These are phyloP conservation scores for Cacoxenus indagator DNA, from an alignment of 2,888 invertebrate species.

Conservation along the genomic window DNA sequence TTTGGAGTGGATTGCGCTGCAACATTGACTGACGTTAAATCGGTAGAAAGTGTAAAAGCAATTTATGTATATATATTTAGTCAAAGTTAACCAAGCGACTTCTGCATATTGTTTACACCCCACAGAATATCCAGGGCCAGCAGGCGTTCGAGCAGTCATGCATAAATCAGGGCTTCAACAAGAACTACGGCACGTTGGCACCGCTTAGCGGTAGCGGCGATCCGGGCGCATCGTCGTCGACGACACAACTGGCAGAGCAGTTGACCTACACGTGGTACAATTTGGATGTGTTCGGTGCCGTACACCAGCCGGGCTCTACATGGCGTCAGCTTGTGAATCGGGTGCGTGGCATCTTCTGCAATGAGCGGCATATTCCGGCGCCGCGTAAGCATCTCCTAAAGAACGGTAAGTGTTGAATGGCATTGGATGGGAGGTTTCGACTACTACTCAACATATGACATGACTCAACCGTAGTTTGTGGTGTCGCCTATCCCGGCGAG, in stretches of 20 bases:
- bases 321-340: conserved; percentile 71
- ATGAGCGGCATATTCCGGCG: conserved; percentile 67
- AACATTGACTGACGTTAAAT: too few relatives aligned
- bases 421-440: too few relatives aligned
- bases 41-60: conserved; percentile 9
- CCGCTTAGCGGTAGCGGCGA: conserved; percentile 30
- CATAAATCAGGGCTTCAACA: conserved; percentile 54
- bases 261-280: conserved; percentile 85
- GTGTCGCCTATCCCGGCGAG: conserved; percentile 88
- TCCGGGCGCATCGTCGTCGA: neutral
- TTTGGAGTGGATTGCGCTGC: too few relatives aligned
- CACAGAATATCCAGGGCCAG: conserved; percentile 31
- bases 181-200: conserved; percentile 65
- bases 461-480: conserved; percentile 77
- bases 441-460: too few relatives aligned
- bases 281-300: conserved; percentile 81
- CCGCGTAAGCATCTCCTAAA: conserved; percentile 80
- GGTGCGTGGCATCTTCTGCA: conserved; percentile 70
- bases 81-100: neutral
- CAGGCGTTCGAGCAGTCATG: conserved; percentile 57
- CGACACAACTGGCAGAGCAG: conserved; percentile 54
- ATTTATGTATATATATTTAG: conserved; percentile 20
- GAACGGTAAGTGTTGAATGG: conserved; percentile 79
- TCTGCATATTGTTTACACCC: neutral
- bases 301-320: conserved; percentile 71